Evolutionary conservation across 2,797 vertebrate genomes (phyloP).

Genomic region (Sternotherus odoratus): DNA sequence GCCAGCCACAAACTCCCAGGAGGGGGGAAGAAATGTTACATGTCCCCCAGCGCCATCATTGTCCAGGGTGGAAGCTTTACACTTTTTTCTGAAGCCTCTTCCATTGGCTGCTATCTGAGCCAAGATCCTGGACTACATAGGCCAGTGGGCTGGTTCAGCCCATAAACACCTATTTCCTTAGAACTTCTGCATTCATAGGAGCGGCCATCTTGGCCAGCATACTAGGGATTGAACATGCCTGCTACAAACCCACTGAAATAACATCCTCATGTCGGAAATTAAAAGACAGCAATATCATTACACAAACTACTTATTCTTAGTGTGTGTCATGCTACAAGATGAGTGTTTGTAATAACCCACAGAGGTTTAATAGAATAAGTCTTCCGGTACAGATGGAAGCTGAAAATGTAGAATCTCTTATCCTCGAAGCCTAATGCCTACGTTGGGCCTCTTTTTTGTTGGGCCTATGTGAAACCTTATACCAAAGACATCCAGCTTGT

Average conservation of each 20-base stretch:
- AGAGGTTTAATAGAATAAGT: background rate
- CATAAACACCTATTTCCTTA: background rate
- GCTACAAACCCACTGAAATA: background rate
- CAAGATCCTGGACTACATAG: background rate
- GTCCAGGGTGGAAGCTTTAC: background rate
- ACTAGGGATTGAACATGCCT: background rate
- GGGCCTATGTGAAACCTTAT: background rate
- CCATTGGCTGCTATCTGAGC: background rate
- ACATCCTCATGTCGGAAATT: background rate
- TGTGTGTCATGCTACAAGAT: rapidly evolving
- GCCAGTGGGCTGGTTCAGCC: rapidly evolving
- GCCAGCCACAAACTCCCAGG: background rate
- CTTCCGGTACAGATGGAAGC: background rate
- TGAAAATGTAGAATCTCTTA: background rate
- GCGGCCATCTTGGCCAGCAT: background rate
- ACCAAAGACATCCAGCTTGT: background rate
- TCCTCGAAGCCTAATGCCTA: rapidly evolving
- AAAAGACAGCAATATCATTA: background rate
- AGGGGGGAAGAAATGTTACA: conserved; percentile 52
- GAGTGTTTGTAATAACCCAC: background rate
- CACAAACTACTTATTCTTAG: background rate
- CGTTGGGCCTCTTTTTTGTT: rapidly evolving
- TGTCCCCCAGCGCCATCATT: background rate
- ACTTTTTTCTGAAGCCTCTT: conserved; percentile 37
- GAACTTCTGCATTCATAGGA: background rate